phyloP scores from a whole-genome alignment of 2,888 invertebrate species.

The Folsomia manolachei region DNA sequence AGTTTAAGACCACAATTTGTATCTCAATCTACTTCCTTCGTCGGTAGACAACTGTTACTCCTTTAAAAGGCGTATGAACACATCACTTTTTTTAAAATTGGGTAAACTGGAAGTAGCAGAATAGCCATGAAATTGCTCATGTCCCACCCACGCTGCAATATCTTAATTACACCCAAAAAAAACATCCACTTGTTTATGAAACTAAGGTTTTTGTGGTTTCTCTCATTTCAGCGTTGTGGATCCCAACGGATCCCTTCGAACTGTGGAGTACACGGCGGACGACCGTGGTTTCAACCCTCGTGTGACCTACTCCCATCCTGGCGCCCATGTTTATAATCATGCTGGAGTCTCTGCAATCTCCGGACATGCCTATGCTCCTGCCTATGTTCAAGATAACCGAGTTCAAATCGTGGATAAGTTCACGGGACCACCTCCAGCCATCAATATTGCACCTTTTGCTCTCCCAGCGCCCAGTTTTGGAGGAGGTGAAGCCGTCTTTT shows the following conservation, averaged over 20 bases:
- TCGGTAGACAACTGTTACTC: no score
- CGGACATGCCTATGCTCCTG: constrained; percentile 30
- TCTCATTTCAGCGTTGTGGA: constrained; percentile 42
- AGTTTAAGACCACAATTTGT: no score
- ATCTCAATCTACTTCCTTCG: no score
- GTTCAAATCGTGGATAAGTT: constrained; percentile 38
- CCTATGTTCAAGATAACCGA: constrained; percentile 32
- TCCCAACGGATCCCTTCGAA: constrained; percentile 47
- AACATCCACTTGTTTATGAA: no score
- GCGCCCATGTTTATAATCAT: constrained; percentile 24
- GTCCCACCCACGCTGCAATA: no score
- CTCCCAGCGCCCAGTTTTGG: constrained; percentile 23
- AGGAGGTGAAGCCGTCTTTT: not conserved
- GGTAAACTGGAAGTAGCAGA: no score
- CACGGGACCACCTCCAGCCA: constrained; percentile 29
- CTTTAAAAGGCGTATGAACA: no score
- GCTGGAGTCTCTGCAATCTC: constrained; percentile 18
- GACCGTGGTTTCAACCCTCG: constrained; percentile 48
- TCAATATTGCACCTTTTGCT: constrained; percentile 25
- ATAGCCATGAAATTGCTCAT: no score
- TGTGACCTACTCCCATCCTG: constrained; percentile 44
- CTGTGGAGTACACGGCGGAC: constrained; percentile 46
- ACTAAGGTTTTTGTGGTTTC: no score
- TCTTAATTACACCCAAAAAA: no score
- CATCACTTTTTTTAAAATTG: no score